Percentiles rank a stretch among this genome's conserved stretches.
These are phyloP conservation scores for Heliconius eleuchia DNA, from an alignment of 1,140 invertebrate species.

Conservation along the genomic window DNA sequence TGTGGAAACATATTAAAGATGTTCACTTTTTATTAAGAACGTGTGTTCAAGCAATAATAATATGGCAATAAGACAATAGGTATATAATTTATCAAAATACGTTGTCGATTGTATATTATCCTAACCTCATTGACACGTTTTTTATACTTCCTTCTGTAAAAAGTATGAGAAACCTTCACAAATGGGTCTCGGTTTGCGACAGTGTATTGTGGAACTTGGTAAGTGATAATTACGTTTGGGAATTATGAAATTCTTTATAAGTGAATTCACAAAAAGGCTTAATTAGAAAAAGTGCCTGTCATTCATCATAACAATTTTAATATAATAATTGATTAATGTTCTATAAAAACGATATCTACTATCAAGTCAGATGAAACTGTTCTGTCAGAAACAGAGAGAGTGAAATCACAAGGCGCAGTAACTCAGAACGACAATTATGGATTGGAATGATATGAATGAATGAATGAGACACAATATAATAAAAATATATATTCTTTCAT, in stretches of 20 bases:
- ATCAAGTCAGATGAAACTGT: no score
- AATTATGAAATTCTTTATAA: constrained; percentile 13
- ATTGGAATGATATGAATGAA: no score
- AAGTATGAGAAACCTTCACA: constrained; percentile 56
- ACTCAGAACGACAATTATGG: no score
- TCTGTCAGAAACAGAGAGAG: no score
- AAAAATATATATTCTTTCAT: no score
- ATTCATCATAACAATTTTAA: neutral
- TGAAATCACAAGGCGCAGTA: no score
- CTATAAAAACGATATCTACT: no score
- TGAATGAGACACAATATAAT: no score
- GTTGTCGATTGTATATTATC: constrained; percentile 29
- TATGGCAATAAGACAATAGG: constrained; percentile 16
- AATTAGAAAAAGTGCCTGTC: neutral
- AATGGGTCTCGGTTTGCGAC: constrained; percentile 50
- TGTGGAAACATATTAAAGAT: constrained; percentile 2
- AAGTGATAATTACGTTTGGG: constrained; percentile 24
- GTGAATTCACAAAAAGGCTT: neutral
- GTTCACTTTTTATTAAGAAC: neutral
- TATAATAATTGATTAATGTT: no score
- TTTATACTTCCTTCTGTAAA: constrained; percentile 49
- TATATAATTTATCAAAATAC: constrained; percentile 30
- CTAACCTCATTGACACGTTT: constrained; percentile 49
- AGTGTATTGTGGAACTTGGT: constrained; percentile 43
- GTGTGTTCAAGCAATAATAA: neutral